Conservation (phyloP, 2,888 invertebrate species). For the Ectemnius cavifrons region DNA sequence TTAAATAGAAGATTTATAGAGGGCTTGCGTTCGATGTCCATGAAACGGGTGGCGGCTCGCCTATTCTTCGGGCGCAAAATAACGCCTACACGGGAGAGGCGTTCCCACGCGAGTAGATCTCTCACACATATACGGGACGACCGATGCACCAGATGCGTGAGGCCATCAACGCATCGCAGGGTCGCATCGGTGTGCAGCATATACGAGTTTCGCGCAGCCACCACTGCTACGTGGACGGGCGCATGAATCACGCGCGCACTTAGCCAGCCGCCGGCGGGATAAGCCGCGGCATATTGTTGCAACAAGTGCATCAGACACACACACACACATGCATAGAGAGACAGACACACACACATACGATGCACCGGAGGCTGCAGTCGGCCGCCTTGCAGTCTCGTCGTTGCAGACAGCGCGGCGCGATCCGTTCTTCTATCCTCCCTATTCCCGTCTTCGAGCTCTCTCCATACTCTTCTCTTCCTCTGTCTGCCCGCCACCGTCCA, state of each 20-base stretch:
- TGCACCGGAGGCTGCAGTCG: neutral
- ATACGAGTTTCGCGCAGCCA: conserved; percentile 11
- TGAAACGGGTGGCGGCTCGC: neutral
- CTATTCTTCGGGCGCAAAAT: conserved; percentile 1
- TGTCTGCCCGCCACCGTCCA: neutral
- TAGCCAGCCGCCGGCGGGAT: conserved; percentile 45
- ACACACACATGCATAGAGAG: too few relatives aligned
- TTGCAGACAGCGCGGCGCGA: conserved; percentile 73
- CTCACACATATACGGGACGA: too few relatives aligned
- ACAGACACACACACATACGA: neutral
- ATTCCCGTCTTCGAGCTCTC: neutral
- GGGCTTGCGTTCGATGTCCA: neutral
- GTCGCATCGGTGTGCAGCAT: neutral
- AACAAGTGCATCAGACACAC: conserved; percentile 64
- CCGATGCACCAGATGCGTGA: conserved; percentile 14
- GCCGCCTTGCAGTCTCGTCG: conserved; percentile 73
- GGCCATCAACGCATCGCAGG: neutral
- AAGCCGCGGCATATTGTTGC: conserved; percentile 61
- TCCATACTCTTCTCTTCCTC: neutral
- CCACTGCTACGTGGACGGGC: neutral
- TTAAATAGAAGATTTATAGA: neutral
- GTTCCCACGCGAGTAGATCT: conserved; percentile 6
- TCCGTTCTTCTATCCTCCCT: conserved; percentile 17
- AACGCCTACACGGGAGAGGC: conserved; percentile 7
- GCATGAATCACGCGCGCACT: conserved; percentile 51